Evolutionary conservation across 2,888 invertebrate species (phyloP).

Genomic region (Cylindroiulus punctatus): DNA sequence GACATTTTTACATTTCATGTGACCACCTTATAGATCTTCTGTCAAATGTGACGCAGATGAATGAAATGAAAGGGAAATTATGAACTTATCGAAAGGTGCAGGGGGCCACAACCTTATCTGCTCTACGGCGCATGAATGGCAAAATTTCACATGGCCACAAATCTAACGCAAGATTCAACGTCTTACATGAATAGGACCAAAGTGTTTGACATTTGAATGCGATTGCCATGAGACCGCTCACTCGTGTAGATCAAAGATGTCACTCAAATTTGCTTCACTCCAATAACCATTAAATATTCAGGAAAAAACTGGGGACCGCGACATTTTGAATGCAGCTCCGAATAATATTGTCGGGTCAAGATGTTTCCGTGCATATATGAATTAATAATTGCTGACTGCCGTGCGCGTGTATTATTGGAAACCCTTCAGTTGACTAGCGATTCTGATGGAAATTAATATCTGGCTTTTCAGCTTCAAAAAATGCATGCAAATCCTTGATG

Average conservation of each 20-base stretch:
- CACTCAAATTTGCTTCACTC: conserved; percentile 25
- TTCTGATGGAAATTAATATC: neutral
- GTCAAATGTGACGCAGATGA: conserved; percentile 37
- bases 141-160: conserved; percentile 39
- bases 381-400: neutral
- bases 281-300: conserved; percentile 39
- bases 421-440: neutral
- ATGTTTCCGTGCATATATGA: conserved; percentile 6
- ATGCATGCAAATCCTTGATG: no score
- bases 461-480: neutral
- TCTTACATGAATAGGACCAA: conserved; percentile 45
- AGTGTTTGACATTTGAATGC: conserved; percentile 47
- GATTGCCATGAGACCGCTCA: conserved; percentile 41
- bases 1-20: conserved; percentile 39
- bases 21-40: conserved; percentile 17
- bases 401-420: neutral
- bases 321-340: neutral
- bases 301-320: neutral
- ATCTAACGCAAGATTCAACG: conserved; percentile 45
- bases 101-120: conserved; percentile 47
- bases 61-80: conserved; percentile 47
- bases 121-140: conserved; percentile 36
- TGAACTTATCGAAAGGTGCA: conserved; percentile 47
- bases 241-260: conserved; percentile 39
- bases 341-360: conserved; percentile 28